Evolutionary conservation across 2,113 vertebrate species (phyloP).

Genomic region (Nannobrachium achirus): DNA sequence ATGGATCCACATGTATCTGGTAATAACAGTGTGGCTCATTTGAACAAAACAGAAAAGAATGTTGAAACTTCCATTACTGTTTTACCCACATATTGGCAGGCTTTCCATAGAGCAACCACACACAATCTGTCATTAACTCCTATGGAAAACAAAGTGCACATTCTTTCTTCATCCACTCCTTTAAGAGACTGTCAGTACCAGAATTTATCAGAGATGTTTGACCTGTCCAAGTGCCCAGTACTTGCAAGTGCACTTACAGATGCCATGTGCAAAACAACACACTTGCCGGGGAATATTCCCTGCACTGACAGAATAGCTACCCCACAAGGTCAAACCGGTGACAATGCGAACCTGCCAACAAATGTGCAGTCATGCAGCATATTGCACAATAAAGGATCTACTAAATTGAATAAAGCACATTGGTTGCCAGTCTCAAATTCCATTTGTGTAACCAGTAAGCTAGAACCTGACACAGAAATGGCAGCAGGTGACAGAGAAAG

Average conservation of each 20-base stretch:
- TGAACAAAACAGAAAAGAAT: slow-evolving; percentile 30
- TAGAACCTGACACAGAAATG: not conserved
- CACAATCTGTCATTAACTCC: slow-evolving; percentile 17
- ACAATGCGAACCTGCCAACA: slow-evolving; percentile 22
- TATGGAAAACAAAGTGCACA: slow-evolving; percentile 13
- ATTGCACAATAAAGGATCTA: slow-evolving; percentile 14
- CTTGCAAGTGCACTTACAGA: not conserved
- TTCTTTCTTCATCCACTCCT: not conserved
- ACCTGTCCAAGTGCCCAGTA: not conserved
- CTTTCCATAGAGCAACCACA: slow-evolving; percentile 3
- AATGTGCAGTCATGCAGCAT: slow-evolving; percentile 18
- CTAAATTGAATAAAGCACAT: slow-evolving; percentile 8
- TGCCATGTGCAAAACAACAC: slow-evolving; percentile 14
- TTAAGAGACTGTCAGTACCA: slow-evolving; percentile 16
- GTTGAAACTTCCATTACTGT: not conserved
- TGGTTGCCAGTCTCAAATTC: slow-evolving; percentile 18
- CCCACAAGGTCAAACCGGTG: slow-evolving; percentile 14
- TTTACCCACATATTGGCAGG: slow-evolving; percentile 16
- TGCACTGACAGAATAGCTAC: not conserved
- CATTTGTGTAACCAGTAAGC: not conserved
- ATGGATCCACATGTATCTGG: slow-evolving; percentile 3
- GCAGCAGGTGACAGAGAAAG: not conserved
- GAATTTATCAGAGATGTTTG: slow-evolving; percentile 9
- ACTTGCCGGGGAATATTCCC: slow-evolving; percentile 18
- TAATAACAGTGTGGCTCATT: slow-evolving; percentile 9